Evolutionary conservation across 2,888 invertebrate species (phyloP).

Genomic region (Drosophila monieri): DNA sequence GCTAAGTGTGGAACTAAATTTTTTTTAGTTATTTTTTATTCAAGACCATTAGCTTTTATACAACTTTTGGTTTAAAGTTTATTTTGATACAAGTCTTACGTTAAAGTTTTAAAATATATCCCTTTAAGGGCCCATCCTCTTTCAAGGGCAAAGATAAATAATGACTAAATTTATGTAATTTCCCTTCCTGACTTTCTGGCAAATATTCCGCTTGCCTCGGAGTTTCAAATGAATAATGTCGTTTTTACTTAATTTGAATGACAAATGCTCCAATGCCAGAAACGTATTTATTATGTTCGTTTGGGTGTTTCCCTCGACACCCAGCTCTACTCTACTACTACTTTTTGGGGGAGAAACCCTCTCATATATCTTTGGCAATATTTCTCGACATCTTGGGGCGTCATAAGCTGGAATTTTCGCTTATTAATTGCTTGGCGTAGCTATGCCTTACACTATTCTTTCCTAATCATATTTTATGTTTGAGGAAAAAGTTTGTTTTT

Average conservation of each 20-base stretch:
- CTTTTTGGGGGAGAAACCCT: background rate
- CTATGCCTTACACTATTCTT: constrained; percentile 17
- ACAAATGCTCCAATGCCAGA: constrained; percentile 65
- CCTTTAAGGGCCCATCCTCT: background rate
- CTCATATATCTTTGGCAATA: constrained; percentile 8
- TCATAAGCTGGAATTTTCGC: constrained; percentile 48
- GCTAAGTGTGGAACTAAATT: too few species aligned
- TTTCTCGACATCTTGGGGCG: constrained; percentile 21
- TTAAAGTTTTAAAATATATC: background rate
- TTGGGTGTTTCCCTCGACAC: too few species aligned
- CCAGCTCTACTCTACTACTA: constrained; percentile 3
- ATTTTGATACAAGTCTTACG: background rate
- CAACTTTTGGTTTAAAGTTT: background rate
- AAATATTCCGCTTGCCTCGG: constrained; percentile 14
- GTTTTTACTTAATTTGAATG: constrained; percentile 74
- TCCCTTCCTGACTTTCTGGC: constrained; percentile 10
- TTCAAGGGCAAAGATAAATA: background rate
- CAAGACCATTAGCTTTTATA: too few species aligned
- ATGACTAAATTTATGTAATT: constrained; percentile 23
- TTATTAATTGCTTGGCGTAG: constrained; percentile 48
- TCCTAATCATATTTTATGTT: constrained; percentile 60
- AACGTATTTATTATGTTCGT: constrained; percentile 66
- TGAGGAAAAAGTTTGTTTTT: constrained; percentile 8
- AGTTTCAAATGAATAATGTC: constrained; percentile 65
- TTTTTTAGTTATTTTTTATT: background rate